Evolutionary conservation across 37 sponge, comb jelly and placozoan genomes (phyloP).

Genomic region (Ephydatia muelleri): DNA sequence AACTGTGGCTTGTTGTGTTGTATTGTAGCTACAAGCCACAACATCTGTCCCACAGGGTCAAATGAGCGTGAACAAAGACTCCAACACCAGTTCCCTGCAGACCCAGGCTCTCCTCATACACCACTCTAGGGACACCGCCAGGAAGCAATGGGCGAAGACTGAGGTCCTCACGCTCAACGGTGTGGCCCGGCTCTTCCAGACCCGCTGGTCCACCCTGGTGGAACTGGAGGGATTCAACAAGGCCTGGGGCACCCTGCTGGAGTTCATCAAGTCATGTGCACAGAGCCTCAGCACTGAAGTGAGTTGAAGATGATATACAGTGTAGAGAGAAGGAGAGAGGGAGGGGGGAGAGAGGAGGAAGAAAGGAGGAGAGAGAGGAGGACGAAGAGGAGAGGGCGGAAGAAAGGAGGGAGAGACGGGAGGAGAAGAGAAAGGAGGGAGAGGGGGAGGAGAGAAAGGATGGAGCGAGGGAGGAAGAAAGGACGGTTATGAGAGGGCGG

Average conservation of each 20-base stretch:
- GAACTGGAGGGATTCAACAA: slow-evolving; percentile 56
- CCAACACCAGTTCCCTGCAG: slow-evolving; percentile 70
- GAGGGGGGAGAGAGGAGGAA: too few species aligned
- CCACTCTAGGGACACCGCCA: slow-evolving; percentile 90
- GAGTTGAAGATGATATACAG: neutral
- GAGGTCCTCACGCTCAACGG: slow-evolving; percentile 63
- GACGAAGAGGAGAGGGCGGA: too few species aligned
- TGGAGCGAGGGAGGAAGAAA: neutral
- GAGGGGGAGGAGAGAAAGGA: too few species aligned
- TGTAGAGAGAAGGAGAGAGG: too few species aligned
- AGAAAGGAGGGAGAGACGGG: too few species aligned
- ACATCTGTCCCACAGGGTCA: slow-evolving; percentile 81
- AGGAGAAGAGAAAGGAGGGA: too few species aligned
- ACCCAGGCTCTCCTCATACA: slow-evolving; percentile 82
- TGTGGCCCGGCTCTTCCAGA: slow-evolving; percentile 69
- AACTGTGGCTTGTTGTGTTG: slow-evolving; percentile 87
- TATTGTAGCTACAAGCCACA: too few species aligned
- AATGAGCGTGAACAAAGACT: slow-evolving; percentile 56
- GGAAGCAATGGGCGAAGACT: slow-evolving; percentile 99
- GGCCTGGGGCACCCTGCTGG: slow-evolving; percentile 79
- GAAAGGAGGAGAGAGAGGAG: too few species aligned
- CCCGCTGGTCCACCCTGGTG: slow-evolving; percentile 49
- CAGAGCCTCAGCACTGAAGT: slow-evolving; percentile 65
- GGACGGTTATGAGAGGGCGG: neutral
- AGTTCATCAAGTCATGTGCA: slow-evolving; percentile 65